Evolutionary conservation across 2,888 invertebrate species (phyloP).

Genomic region (Blomia tropicalis): DNA sequence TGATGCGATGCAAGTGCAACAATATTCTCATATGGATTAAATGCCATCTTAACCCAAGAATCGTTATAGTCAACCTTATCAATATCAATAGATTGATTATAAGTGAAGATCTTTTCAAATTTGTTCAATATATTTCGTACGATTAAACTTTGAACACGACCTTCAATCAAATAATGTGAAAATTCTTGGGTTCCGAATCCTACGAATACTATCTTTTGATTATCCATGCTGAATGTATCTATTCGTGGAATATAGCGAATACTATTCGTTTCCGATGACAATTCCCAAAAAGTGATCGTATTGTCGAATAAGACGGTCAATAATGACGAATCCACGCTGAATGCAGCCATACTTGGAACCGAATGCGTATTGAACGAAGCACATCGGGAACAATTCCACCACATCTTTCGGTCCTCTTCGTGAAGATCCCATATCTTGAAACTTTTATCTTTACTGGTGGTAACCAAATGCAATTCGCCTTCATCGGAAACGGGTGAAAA

Average conservation of each 20-base stretch:
- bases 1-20: background rate
- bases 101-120: background rate
- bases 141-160: background rate
- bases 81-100: background rate
- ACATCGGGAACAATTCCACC: slow-evolving; percentile 22
- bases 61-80: background rate
- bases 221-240: background rate
- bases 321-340: slow-evolving; percentile 59
- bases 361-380: slow-evolving; percentile 34
- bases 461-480: slow-evolving; percentile 38
- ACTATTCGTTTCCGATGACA: background rate
- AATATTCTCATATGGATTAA: slow-evolving; percentile 12
- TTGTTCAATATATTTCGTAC: slow-evolving; percentile 17
- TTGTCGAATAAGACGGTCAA: slow-evolving; percentile 52
- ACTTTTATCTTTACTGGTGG: slow-evolving; percentile 49
- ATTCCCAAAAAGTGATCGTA: slow-evolving; percentile 51
- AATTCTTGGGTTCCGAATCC: background rate
- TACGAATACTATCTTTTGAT: background rate
- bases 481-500: slow-evolving; percentile 43
- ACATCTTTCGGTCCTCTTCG: slow-evolving; percentile 37
- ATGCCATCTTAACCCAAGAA: background rate
- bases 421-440: slow-evolving; percentile 54
- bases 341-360: slow-evolving; percentile 45
- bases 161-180: slow-evolving; percentile 19
- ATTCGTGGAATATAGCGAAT: slow-evolving; percentile 1